Percentiles rank a stretch among this genome's conserved stretches.
These are phyloP conservation scores for Cydia splendana DNA, from an alignment of 1,140 invertebrate genomes.

Conservation along the genomic window DNA sequence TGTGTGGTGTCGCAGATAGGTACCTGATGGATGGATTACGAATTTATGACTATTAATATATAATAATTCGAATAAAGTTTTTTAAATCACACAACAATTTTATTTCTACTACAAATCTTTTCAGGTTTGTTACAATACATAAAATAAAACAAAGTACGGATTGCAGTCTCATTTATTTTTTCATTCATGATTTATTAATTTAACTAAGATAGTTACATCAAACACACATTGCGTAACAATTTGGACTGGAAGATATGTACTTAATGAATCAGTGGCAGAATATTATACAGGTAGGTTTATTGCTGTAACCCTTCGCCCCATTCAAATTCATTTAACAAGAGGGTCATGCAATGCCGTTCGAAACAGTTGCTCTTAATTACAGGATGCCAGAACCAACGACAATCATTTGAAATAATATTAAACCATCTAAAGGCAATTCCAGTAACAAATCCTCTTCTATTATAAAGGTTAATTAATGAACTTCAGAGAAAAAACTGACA, in stretches of 20 bases:
- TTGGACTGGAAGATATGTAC: constrained; percentile 73
- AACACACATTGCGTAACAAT: constrained; percentile 75
- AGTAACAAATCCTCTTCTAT: background rate
- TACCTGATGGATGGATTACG: too few relatives aligned
- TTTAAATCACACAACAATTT: background rate
- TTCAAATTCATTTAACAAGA: constrained; percentile 32
- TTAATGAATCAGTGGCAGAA: constrained; percentile 57
- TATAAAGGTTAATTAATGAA: background rate
- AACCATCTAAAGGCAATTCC: background rate
- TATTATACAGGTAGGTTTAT: constrained; percentile 50
- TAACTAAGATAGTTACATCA: constrained; percentile 75
- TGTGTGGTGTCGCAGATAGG: too few relatives aligned
- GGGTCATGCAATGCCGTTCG: constrained; percentile 1
- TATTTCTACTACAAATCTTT: constrained; percentile 27
- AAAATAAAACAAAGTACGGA: constrained; percentile 52
- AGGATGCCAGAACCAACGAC: constrained; percentile 8
- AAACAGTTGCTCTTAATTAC: constrained; percentile 11
- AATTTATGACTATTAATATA: too few relatives aligned
- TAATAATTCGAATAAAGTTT: too few relatives aligned
- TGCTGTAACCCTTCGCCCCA: constrained; percentile 47
- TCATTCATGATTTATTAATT: constrained; percentile 63
- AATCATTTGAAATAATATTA: constrained; percentile 12
- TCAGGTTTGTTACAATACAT: constrained; percentile 30
- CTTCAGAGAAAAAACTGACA: background rate
- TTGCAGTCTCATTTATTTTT: constrained; percentile 78